Percentiles rank a stretch among this genome's conserved stretches.
phyloP scores from a whole-genome alignment of 2,113 vertebrate species.

The Toxotes jaculatrix region DNA sequence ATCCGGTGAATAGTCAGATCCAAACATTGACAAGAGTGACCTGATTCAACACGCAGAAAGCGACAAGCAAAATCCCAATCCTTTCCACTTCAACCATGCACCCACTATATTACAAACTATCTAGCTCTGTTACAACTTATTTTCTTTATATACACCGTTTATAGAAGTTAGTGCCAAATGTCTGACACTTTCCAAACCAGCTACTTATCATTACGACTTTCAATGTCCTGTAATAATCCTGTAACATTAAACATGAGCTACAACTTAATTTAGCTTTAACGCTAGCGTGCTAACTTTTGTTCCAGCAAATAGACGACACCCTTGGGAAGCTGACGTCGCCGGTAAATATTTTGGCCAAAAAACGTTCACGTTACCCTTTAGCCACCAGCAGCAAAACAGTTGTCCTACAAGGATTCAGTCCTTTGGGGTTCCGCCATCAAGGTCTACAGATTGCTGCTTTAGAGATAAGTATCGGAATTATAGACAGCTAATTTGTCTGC shows the following conservation, averaged over 20 bases:
- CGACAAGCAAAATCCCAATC: conserved; percentile 18
- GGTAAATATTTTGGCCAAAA: conserved; percentile 65
- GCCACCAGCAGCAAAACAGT: conserved; percentile 26
- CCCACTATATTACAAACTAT: not conserved
- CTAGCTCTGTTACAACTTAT: not conserved
- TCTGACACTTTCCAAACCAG: fast-evolving
- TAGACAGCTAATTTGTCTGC: not conserved
- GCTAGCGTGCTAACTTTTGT: conserved; percentile 52
- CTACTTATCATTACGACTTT: not conserved
- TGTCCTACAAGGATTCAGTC: conserved; percentile 29
- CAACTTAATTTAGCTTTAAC: conserved; percentile 18
- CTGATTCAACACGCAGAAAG: conserved; percentile 4
- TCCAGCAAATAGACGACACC: conserved; percentile 78
- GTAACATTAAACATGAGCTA: not conserved
- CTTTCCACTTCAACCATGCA: not conserved
- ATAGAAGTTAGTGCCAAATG: fast-evolving
- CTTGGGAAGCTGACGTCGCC: conserved; percentile 69
- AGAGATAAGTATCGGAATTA: not conserved
- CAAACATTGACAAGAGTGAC: conserved; percentile 26
- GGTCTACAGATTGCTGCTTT: not conserved
- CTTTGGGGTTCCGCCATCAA: conserved; percentile 9
- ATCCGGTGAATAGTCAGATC: conserved; percentile 52
- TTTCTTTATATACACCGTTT: too few relatives aligned
- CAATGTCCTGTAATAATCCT: too few relatives aligned
- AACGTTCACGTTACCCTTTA: conserved; percentile 67